Evolutionary conservation across 1,140 invertebrate species (phyloP), one percentile per base, ranked within the genome.

Genomic region (Dolichoris vasculosae): DNA sequence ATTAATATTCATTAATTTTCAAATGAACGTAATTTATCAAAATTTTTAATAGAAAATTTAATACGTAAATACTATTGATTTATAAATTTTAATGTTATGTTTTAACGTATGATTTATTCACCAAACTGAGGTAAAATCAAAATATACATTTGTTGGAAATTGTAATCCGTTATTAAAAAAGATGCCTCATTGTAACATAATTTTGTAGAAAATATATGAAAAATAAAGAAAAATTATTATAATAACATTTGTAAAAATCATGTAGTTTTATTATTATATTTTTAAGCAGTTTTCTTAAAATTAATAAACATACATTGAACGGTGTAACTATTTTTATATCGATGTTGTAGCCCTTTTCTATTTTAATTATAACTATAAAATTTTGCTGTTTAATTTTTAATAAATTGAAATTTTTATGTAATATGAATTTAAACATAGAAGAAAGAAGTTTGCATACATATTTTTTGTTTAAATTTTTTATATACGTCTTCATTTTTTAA

Each of bases 161-260:
- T 4, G 43, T 67, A 46, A 46, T 46, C 6, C 17, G 20, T 32
- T 51, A 30, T 51, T 32, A 38, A 51, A 30, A 11, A 48, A 32
- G 7, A 59, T 78, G 48, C 55, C 13, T 67, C 55, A 6, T 38
- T 73, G 40, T 73, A 71, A 82, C 9, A 73, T 73, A 73, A 82
- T 48, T 82, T 82, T 73, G 17, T 69, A 69, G 43, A 69, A 71
- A 64, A 35, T 55, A 38, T 73, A 82, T 69, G 67, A 82, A 26
- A 40, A 82, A 55, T 69, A 81, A 78, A 78, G 11, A 63, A 4
- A 63, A n/a, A 63, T 11, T 20, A 63, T 63, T 63, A 63, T 63
- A 63, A 8, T 20, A 63, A 46, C 13, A 7, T 46, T 46, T 7
- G 43, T 46, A 13, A 46, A 46, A 46, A 46, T 46, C 43, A 7